These are phyloP conservation scores for Ivindomyrus marchei DNA, from an alignment of 2,113 vertebrate genomes.

Conservation along the genomic window DNA sequence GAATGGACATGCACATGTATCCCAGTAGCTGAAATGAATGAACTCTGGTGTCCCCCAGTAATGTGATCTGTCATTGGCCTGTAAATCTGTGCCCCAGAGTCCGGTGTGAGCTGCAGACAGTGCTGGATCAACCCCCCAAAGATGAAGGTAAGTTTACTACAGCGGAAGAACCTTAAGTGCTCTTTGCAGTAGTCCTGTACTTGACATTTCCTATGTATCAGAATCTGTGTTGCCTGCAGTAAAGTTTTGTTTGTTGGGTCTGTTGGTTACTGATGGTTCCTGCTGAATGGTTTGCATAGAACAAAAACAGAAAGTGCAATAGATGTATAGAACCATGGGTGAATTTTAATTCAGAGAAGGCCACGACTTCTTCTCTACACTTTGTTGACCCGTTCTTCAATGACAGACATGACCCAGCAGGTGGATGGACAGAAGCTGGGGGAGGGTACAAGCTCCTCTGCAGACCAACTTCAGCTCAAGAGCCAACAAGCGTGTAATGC, in stretches of 20 bases:
- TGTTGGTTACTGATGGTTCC: not conserved
- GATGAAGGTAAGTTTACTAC: conserved; percentile 17
- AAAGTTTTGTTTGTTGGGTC: not conserved
- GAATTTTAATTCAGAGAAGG: not conserved
- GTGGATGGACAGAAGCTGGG: not conserved
- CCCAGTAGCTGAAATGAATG: not conserved
- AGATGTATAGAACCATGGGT: not conserved
- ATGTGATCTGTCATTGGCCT: conserved; percentile 7
- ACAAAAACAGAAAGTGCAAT: not conserved
- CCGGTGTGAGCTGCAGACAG: conserved; percentile 43
- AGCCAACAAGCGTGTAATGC: conserved; percentile 50
- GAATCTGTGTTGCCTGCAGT: not conserved
- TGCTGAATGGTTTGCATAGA: not conserved
- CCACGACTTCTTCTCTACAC: not conserved
- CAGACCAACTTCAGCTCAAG: conserved; percentile 43
- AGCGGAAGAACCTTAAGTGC: not conserved
- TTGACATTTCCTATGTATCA: not conserved
- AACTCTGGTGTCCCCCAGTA: not conserved
- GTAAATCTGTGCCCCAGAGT: conserved; percentile 37
- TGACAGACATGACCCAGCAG: not conserved
- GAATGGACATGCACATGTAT: not conserved
- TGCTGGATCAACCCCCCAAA: not conserved
- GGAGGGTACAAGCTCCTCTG: not conserved
- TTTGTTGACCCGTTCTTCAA: not conserved
- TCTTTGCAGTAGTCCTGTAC: not conserved